Percentiles rank a stretch among this genome's conserved stretches.
Conservation (phyloP, 1,140 invertebrate species). For the Ceratina calcarata region DNA sequence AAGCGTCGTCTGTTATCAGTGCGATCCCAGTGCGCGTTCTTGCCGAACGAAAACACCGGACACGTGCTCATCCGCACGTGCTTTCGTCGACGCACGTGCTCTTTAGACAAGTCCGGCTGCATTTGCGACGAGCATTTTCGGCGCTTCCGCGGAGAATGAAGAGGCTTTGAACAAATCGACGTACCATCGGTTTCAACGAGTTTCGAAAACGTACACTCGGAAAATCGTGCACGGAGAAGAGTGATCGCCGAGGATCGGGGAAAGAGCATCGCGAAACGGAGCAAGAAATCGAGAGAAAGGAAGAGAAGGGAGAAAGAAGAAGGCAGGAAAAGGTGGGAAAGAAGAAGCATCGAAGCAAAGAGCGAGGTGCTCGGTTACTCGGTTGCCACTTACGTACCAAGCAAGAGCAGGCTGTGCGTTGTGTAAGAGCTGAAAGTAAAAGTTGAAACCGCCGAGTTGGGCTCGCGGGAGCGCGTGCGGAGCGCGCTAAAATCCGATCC, state of each 20-base stretch:
- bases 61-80: slow-evolving; percentile 52
- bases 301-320: background rate
- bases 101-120: background rate
- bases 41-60: slow-evolving; percentile 30
- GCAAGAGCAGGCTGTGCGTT: slow-evolving; percentile 70
- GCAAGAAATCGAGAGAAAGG: background rate
- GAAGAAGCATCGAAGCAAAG: slow-evolving; percentile 45
- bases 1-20: slow-evolving; percentile 6
- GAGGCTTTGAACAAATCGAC: background rate
- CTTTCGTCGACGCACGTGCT: slow-evolving; percentile 45
- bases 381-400: slow-evolving; percentile 63
- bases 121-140: background rate
- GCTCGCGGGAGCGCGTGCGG: slow-evolving; percentile 70
- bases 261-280: background rate
- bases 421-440: slow-evolving; percentile 81
- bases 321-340: background rate
- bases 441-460: slow-evolving; percentile 79
- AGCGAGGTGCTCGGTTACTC: slow-evolving; percentile 32
- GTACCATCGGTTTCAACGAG: background rate
- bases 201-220: background rate
- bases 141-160: no score
- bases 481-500: slow-evolving; percentile 77
- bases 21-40: slow-evolving; percentile 6
- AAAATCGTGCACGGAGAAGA: background rate
- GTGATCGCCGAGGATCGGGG: background rate